Evolutionary conservation across 2,797 vertebrate genomes (phyloP).

Genomic region (Lagocephalus sceleratus): DNA sequence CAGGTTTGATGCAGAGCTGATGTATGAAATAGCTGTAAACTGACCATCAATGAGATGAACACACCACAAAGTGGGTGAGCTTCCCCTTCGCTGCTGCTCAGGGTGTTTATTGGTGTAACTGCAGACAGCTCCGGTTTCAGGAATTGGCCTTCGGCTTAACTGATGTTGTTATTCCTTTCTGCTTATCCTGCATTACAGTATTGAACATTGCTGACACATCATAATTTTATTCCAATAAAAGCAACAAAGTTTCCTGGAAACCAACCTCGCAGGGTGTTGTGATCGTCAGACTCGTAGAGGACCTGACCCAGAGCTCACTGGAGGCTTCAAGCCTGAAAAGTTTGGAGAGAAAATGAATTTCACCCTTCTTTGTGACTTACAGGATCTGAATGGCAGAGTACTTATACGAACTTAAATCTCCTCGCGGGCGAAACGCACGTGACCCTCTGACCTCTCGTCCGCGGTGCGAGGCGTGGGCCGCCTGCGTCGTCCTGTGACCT

Average conservation of each 20-base stretch:
- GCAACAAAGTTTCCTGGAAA: no score
- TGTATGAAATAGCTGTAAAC: neutral
- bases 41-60: no score
- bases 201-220: no score
- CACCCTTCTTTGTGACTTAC: constrained; percentile 23
- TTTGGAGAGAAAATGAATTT: constrained; percentile 8
- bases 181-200: no score
- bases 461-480: constrained; percentile 14
- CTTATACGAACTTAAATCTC: constrained; percentile 31
- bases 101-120: no score
- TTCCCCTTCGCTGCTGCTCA: no score
- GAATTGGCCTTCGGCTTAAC: no score
- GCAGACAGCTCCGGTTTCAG: no score
- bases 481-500: constrained; percentile 16
- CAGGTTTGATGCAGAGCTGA: neutral
- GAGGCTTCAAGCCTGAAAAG: constrained; percentile 1
- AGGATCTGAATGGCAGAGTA: constrained; percentile 16
- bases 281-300: neutral
- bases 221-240: no score
- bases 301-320: neutral
- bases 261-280: no score
- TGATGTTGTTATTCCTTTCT: no score
- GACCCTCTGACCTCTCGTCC: constrained; percentile 31
- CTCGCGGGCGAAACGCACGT: constrained; percentile 20
- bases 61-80: no score